Evolutionary conservation across 1,140 invertebrate species (phyloP).

Genomic region (Panagrolaimus sp.): DNA sequence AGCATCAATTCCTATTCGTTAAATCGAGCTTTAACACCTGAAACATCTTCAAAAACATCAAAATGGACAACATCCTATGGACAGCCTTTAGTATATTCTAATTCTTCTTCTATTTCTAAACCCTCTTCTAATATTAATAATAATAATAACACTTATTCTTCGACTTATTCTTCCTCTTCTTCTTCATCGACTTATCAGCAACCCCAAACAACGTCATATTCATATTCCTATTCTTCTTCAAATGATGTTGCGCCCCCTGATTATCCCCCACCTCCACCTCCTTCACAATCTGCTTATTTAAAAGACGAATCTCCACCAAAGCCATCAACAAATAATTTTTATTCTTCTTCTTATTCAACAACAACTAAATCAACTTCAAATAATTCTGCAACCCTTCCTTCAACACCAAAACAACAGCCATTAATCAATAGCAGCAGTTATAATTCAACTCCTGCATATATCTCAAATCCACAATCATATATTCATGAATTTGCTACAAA

Average conservation of each 20-base stretch:
- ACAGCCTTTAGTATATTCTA: no score
- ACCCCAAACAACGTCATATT: neutral
- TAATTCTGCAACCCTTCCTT: no score
- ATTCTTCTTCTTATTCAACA: neutral
- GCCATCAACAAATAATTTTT: neutral
- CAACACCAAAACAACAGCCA: no score
- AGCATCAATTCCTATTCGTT: slow-evolving; percentile 38
- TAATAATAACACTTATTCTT: slow-evolving; percentile 3
- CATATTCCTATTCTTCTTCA: neutral
- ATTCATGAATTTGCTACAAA: slow-evolving; percentile 23
- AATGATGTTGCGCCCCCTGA: neutral
- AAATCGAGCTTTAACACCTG: slow-evolving; percentile 8
- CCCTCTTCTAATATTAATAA: neutral
- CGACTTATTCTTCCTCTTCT: neutral
- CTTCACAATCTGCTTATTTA: neutral
- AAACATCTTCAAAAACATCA: neutral
- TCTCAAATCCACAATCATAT: slow-evolving; percentile 22
- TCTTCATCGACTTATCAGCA: neutral
- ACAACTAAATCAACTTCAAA: no score
- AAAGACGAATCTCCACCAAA: neutral
- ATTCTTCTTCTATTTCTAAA: no score
- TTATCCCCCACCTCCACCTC: neutral
- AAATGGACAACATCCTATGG: no score
- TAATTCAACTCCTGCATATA: neutral
- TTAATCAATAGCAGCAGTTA: no score